Base-by-base conservation (phyloP, 1,140 invertebrate genomes). In the Cataglyphis hispanica region DNA sequence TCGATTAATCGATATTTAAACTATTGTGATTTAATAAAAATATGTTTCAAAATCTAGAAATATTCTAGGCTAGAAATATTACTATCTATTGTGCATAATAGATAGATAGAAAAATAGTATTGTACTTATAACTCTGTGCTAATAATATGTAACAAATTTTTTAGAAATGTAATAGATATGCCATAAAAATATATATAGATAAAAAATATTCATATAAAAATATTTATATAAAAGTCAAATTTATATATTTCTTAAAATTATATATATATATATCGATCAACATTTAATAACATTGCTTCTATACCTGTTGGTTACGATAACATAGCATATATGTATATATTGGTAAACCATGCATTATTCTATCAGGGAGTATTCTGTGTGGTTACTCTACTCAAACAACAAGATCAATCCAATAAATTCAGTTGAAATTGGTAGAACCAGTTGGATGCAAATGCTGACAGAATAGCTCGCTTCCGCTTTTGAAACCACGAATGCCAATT, bases 351-450 rank as follows among this genome's bases (percentile, higher is more conserved):
- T 58, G 25, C 46, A 81, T 72, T 70, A 72, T 83, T 72, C 61
- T 60, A 61, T 74, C 78, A 83, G 56, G 61, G 53, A 74, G 53
- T 60, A 72, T 74, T 60, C 67, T 43, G 56, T 83, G 78, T 43
- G 78, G 78, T 61, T 83, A 60, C 43, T 56, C 77, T 69, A 80
- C 63, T 80, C 77, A 80, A 67, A 83, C 78, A 83, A 61, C 78
- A 74, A 83, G 67, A 83, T 83, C 53, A 83, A 74, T 74, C 37
- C 67, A 83, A 83, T 83, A 83, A 83, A 83, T 83, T 72, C 34
- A 60, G 25, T 40, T 27, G 78, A 60, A 83, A 83, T 83, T 83
- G 78, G 2, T 74, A 83, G 78, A 83, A 74, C 67, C 67, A 83
- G 40, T 34, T 81, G 67, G 37, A 60, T 74, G 61, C 53, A 72